Evolutionary conservation across 2,113 vertebrate species (phyloP), one percentile per base, ranked within the genome.

Genomic region (Aegithalos caudatus): DNA sequence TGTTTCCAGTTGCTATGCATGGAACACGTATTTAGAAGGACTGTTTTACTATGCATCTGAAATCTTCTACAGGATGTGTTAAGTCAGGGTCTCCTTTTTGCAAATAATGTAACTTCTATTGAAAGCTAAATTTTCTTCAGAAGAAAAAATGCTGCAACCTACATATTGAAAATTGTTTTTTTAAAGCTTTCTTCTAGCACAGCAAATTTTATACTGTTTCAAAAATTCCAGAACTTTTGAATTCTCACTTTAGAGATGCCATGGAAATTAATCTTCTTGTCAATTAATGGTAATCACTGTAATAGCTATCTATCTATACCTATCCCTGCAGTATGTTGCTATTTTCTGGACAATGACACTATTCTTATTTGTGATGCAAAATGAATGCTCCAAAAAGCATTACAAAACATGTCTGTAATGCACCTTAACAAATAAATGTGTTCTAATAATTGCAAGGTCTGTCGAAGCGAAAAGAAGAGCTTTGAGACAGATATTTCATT

Each of bases 401-500:
- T 37, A 78, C 7, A 50, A 70, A 91, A 89, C 18, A 29, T 17
- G 60, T 33, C 37, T 92, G 7, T 14, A 80, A 74, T 35, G 53
- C 12, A 78, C 3, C 64, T 76, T 81, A 89, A 83, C 21, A 95
- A 94, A 57, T 40, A 94, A 90, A 86, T 82, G 24, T 57, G 35
- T 76, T 90, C 50, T 47, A 74, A 38, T 84, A 96, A 95, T 67
- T 92, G 37, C 37, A 62, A 79, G 40, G 40, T 83, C 69, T 7
- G 11, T 28, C 25, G 2, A 56, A 92, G 53, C 87, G 66, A 87
- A 83, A 51, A 42, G 53, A 44, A 67, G 47, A 95, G 65, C 84
- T 79, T 60, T 91, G 91, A 97, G 87, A 57, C 38, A 84, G 81
- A 93, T 91, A 88, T 86, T 92, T 80, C 73, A 93, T 91, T 94